These are phyloP conservation scores for Schizaphis graminum DNA, from an alignment of 2,888 invertebrate genomes.

Conservation along the genomic window DNA sequence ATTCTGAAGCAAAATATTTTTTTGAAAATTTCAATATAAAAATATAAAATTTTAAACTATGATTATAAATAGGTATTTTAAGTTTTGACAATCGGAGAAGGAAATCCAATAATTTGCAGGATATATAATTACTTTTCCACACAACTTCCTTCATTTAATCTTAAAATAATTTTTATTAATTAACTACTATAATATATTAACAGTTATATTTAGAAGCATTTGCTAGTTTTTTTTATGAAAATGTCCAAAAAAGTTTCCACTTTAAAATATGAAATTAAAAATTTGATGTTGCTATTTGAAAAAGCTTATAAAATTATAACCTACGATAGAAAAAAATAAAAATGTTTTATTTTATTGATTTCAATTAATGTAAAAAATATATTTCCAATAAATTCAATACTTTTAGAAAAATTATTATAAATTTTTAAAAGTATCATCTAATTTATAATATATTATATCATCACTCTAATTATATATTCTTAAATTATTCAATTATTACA, in stretches of 20 bases:
- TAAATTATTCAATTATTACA: not conserved
- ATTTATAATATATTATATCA: not conserved
- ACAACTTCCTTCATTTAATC: not conserved
- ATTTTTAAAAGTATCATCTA: not conserved
- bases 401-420: not conserved
- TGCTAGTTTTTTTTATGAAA: not conserved
- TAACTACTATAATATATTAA: not conserved
- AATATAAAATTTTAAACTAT: not conserved
- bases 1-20: not conserved
- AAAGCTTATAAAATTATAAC: not conserved
- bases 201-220: too few relatives aligned
- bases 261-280: not conserved
- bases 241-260: not conserved
- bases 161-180: not conserved
- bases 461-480: not conserved
- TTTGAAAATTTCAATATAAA: not conserved
- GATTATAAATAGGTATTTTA: not conserved
- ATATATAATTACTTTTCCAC: not conserved
- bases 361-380: too few relatives aligned
- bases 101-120: not conserved
- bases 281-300: not conserved
- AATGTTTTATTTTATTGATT: not conserved
- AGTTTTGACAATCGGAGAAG: not conserved
- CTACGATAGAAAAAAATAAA: not conserved
- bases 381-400: not conserved